These are phyloP conservation scores for Ariolimax columbianus DNA, from an alignment of 2,888 invertebrate species.

Conservation along the genomic window DNA sequence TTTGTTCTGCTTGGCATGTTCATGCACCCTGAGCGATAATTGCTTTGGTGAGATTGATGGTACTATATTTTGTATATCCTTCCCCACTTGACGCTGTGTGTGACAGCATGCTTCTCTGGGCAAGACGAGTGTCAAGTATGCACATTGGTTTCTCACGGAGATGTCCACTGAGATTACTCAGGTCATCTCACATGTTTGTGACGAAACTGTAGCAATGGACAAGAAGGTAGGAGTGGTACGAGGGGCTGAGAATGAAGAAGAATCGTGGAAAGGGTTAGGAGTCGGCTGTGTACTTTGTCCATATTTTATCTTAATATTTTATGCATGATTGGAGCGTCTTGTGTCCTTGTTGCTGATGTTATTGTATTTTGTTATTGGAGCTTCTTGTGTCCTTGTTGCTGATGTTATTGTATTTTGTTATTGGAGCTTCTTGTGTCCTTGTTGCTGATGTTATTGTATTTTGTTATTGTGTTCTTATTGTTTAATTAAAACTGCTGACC, in stretches of 20 bases:
- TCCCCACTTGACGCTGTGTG: background rate
- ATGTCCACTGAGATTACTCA: conserved; percentile 98
- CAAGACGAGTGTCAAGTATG: conserved; percentile 92
- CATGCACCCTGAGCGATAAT: background rate
- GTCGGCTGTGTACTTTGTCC: background rate
- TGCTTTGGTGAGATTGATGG: background rate
- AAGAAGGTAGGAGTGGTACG: conserved; percentile 83
- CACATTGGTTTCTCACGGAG: conserved; percentile 98
- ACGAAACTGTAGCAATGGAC: conserved; percentile 97
- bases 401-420: too few relatives aligned
- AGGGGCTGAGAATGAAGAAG: background rate
- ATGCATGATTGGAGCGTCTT: too few relatives aligned
- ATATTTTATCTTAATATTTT: background rate
- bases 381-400: too few relatives aligned
- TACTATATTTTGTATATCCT: conserved; percentile 3
- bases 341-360: too few relatives aligned
- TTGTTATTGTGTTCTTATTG: too few relatives aligned
- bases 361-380: too few relatives aligned
- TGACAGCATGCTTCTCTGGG: conserved; percentile 91
- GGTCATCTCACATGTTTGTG: conserved; percentile 98
- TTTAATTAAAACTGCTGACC: too few relatives aligned
- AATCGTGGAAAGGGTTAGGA: background rate
- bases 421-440: too few relatives aligned
- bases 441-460: too few relatives aligned
- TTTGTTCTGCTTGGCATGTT: background rate